Evolutionary conservation across 1,140 invertebrate genomes (phyloP).

Genomic region (Aphelenchoides fujianensis): DNA sequence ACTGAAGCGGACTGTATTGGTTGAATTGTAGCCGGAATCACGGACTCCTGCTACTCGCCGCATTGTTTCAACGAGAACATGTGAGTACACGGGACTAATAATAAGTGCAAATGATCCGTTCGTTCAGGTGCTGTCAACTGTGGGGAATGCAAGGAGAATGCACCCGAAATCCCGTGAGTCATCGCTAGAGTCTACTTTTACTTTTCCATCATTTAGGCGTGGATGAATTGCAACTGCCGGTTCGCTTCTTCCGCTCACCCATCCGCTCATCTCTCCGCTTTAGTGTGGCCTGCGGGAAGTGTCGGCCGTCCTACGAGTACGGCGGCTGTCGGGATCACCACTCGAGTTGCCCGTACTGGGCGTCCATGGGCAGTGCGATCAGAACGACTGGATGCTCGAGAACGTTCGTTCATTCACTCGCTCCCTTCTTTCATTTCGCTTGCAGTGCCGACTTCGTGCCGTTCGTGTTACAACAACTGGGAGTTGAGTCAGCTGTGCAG

Average conservation of each 20-base stretch:
- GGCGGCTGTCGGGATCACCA: conserved; percentile 44
- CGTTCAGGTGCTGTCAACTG: conserved; percentile 23
- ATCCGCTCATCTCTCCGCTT: too few species aligned
- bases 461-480: neutral
- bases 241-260: too few species aligned
- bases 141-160: conserved; percentile 48
- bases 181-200: too few species aligned
- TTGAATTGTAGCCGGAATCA: too few species aligned
- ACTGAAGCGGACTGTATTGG: too few species aligned
- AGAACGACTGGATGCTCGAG: conserved; percentile 48
- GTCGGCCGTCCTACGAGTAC: neutral
- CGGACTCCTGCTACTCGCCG: too few species aligned
- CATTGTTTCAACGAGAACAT: neutral
- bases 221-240: conserved; percentile 49
- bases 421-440: neutral
- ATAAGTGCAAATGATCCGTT: conserved; percentile 34
- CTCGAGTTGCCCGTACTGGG: conserved; percentile 38
- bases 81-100: neutral
- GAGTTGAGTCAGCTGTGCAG: neutral
- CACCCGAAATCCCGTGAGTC: conserved; percentile 32
- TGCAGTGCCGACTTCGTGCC: neutral
- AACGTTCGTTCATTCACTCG: neutral
- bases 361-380: conserved; percentile 24
- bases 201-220: too few species aligned
- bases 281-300: conserved; percentile 41